A percentile compares a stretch with the other conserved stretches of the same genome.
These are phyloP conservation scores for Diplodus puntazzo DNA, from an alignment of 2,797 vertebrate species.

Conservation along the genomic window DNA sequence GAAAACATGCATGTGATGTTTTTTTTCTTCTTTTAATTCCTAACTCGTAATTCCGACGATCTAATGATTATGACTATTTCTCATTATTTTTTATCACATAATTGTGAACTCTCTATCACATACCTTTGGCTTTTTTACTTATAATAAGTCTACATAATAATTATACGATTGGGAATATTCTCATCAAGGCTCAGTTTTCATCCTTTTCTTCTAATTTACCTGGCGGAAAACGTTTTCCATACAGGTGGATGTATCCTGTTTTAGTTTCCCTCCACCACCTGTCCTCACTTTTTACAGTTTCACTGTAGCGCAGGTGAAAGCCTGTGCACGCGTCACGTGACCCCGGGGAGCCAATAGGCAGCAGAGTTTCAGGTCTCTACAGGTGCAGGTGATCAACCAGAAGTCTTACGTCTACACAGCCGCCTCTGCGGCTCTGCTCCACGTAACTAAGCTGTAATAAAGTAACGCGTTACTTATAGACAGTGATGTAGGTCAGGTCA, in stretches of 20 bases:
- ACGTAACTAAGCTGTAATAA: conserved; percentile 20
- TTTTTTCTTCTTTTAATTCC: too few relatives aligned
- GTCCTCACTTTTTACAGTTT: neutral
- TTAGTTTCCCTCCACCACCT: neutral
- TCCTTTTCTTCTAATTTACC: too few relatives aligned
- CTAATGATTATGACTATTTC: too few relatives aligned
- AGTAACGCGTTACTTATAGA: neutral
- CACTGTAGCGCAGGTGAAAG: conserved; percentile 36
- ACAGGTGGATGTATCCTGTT: neutral
- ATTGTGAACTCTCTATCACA: too few relatives aligned
- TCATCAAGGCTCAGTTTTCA: too few relatives aligned
- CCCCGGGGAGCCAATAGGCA: conserved; percentile 51
- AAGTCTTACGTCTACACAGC: conserved; percentile 23
- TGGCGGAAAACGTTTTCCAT: too few relatives aligned
- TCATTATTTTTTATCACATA: too few relatives aligned
- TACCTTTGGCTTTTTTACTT: too few relatives aligned
- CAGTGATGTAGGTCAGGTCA: conserved; percentile 31
- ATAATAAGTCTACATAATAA: too few relatives aligned
- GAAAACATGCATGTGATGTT: too few relatives aligned
- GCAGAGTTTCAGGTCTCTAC: conserved; percentile 34
- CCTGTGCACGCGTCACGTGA: conserved; percentile 60
- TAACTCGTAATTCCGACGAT: too few relatives aligned
- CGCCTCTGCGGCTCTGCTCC: neutral
- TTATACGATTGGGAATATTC: too few relatives aligned
- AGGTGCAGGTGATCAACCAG: conserved; percentile 56